Conservation (phyloP, 2,888 invertebrate species). For the Amphipyra tragopoginis region DNA sequence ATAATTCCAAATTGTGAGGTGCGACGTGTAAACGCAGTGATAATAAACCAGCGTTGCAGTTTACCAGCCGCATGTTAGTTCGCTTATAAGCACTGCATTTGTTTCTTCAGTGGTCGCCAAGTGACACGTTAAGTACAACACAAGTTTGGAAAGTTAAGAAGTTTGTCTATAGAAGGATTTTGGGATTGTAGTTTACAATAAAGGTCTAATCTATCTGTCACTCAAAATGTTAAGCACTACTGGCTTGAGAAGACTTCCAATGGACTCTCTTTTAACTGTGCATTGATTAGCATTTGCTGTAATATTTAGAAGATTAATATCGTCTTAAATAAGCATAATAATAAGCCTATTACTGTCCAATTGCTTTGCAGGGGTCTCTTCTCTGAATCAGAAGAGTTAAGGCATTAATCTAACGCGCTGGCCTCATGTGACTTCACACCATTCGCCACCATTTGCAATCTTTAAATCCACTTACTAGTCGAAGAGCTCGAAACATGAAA, state of each 20-base stretch:
- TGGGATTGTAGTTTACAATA: conserved; percentile 33
- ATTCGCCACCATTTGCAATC: no score
- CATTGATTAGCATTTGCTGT: background rate
- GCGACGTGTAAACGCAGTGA: no score
- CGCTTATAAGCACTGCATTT: conserved; percentile 30
- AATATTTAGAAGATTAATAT: background rate
- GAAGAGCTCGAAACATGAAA: no score
- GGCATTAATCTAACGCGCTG: no score
- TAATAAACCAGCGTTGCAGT: background rate
- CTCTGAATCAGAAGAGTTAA: no score
- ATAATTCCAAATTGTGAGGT: no score
- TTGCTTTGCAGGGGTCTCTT: no score
- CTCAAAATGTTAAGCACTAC: conserved; percentile 13
- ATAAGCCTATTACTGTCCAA: no score
- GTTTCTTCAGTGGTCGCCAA: conserved; percentile 15
- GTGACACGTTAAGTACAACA: conserved; percentile 21
- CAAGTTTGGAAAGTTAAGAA: conserved; percentile 26
- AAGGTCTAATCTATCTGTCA: conserved; percentile 32
- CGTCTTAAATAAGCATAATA: no score
- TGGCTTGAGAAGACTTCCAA: conserved; percentile 12
- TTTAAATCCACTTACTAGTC: no score
- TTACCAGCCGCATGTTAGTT: background rate
- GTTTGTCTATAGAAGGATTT: conserved; percentile 9
- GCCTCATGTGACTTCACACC: no score
- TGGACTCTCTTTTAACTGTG: conserved; percentile 32